phyloP scores from a whole-genome alignment of 2,113 vertebrate genomes.

The Carassius gibelio region DNA sequence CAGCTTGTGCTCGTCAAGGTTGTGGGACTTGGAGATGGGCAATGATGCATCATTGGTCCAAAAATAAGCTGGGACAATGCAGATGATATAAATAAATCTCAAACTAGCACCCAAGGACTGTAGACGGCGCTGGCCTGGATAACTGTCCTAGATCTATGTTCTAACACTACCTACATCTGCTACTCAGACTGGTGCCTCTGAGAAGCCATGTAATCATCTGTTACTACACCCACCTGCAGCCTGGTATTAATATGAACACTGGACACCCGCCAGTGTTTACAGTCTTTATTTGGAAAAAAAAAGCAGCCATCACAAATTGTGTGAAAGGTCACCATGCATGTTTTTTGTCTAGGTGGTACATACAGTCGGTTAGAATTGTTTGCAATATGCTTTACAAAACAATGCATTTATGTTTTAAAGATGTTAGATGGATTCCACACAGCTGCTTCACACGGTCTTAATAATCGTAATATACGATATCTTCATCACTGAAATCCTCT shows the following conservation, averaged over 20 bases:
- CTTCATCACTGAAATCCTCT: constrained; percentile 58
- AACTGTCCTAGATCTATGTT: constrained; percentile 69
- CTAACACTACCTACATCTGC: constrained; percentile 23
- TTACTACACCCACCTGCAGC: background rate
- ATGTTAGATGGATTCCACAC: background rate
- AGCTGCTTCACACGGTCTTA: background rate
- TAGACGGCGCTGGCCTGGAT: constrained; percentile 69
- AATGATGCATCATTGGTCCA: constrained; percentile 38
- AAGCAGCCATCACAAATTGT: background rate
- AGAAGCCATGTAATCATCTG: constrained; percentile 12
- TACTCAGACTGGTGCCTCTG: constrained; percentile 11
- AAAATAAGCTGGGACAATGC: constrained; percentile 62
- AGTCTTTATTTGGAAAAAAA: constrained; percentile 7
- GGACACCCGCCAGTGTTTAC: background rate
- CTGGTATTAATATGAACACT: background rate
- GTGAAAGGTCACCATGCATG: constrained; percentile 1
- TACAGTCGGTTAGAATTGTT: background rate
- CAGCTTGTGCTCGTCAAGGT: background rate
- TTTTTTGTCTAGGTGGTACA: background rate
- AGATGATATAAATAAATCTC: constrained; percentile 68
- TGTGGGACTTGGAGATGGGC: background rate
- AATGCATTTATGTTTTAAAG: background rate
- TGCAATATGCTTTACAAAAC: background rate
- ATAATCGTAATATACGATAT: constrained; percentile 48
- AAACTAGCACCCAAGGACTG: constrained; percentile 63